Percentiles rank a stretch among this genome's conserved stretches.
Evolutionary conservation across 64 coral and sea anemone species (phyloP).

Genomic region (Stichodactyla mertensii): DNA sequence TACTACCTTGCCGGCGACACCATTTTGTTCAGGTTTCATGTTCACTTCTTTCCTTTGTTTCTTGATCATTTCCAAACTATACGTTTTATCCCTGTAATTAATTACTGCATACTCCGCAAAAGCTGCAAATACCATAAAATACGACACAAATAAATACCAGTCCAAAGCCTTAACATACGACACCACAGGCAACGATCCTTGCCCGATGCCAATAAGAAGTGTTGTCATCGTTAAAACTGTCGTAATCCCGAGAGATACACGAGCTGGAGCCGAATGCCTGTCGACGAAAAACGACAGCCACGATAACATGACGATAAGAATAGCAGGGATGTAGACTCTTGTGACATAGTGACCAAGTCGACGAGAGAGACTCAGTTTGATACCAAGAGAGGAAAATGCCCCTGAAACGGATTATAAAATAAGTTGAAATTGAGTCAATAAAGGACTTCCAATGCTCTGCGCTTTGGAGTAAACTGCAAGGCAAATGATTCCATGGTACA

Average conservation of each 20-base stretch:
- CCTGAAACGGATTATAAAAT: neutral
- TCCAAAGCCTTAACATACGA: slow-evolving; percentile 30
- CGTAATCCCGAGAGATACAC: slow-evolving; percentile 39
- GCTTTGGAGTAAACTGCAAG: no score
- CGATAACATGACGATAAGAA: slow-evolving; percentile 37
- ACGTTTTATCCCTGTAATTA: slow-evolving; percentile 22
- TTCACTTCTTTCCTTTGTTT: neutral
- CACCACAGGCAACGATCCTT: slow-evolving; percentile 34
- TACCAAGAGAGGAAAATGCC: slow-evolving; percentile 30
- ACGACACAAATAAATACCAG: slow-evolving; percentile 41
- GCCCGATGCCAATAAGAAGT: slow-evolving; percentile 41
- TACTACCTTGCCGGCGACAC: neutral
- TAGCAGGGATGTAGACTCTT: slow-evolving; percentile 33
- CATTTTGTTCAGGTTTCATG: neutral
- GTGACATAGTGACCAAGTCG: slow-evolving; percentile 29
- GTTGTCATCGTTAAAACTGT: slow-evolving; percentile 53
- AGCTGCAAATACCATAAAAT: slow-evolving; percentile 40
- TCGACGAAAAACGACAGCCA: slow-evolving; percentile 44
- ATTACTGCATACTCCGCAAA: slow-evolving; percentile 44
- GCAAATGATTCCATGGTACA: no score
- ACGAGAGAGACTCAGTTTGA: slow-evolving; percentile 18
- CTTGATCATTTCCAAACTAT: neutral
- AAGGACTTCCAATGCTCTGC: neutral
- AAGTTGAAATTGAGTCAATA: neutral
- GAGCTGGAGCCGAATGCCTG: slow-evolving; percentile 43